Evolutionary conservation across 2,113 vertebrate genomes (phyloP).

Genomic region (Craseonycteris thonglongyai): DNA sequence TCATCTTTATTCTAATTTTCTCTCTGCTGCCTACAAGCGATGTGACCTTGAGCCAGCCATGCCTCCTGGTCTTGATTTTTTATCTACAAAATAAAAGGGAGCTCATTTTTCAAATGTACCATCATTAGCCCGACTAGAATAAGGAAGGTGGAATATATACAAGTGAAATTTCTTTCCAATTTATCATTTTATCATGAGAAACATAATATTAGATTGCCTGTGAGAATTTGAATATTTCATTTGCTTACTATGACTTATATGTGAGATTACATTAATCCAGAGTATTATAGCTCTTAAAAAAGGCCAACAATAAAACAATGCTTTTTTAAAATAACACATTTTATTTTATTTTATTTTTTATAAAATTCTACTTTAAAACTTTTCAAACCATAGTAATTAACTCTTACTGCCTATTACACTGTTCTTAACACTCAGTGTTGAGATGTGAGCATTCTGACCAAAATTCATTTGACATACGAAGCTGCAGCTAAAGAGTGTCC

Average conservation of each 20-base stretch:
- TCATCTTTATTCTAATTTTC: not conserved
- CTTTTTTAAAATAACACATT: not conserved
- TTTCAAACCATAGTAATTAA: constrained; percentile 55
- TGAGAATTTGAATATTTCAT: not conserved
- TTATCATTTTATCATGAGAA: not conserved
- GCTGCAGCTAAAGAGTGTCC: no score
- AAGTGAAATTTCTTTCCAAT: not conserved
- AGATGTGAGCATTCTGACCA: constrained; percentile 24
- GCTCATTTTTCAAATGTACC: not conserved
- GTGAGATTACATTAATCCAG: not conserved
- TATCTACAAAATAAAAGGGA: not conserved
- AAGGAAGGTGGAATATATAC: not conserved
- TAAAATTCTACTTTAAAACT: constrained; percentile 35
- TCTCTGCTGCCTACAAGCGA: not conserved
- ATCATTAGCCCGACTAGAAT: not conserved
- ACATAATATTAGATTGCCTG: not conserved
- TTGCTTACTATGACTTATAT: not conserved
- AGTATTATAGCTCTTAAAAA: not conserved
- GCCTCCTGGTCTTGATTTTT: not conserved
- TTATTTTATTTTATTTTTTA: no score
- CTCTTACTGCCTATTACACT: constrained; percentile 42
- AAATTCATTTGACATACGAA: constrained; percentile 34
- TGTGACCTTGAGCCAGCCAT: not conserved
- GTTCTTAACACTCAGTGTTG: constrained; percentile 37
- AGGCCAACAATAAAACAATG: not conserved